Conservation (phyloP, 2,797 vertebrate species). For the Cryptoprocta ferox region DNA sequence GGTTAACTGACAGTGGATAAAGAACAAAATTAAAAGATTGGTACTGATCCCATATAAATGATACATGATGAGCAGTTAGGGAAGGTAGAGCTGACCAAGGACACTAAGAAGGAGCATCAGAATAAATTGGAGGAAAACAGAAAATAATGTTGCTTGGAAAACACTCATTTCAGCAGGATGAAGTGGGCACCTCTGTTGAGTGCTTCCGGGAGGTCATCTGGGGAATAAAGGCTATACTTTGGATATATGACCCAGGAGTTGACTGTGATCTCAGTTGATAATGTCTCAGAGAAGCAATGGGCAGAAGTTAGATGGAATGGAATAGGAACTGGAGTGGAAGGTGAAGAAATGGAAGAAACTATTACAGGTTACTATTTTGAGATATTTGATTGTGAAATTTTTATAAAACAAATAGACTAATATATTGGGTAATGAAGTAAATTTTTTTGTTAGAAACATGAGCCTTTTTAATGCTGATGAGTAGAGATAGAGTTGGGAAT, state of each 20-base stretch:
- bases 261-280: background rate
- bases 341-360: background rate
- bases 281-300: background rate
- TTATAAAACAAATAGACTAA: background rate
- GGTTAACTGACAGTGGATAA: background rate
- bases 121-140: background rate
- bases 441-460: background rate
- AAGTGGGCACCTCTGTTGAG: background rate
- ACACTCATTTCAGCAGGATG: background rate
- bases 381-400: background rate
- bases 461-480: background rate
- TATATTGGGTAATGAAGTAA: background rate
- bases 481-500: background rate
- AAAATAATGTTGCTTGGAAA: background rate
- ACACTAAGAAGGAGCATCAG: background rate
- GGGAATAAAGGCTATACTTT: background rate
- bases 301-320: background rate
- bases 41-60: background rate
- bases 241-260: rapidly evolving
- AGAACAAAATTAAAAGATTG: background rate
- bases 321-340: background rate
- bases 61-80: background rate
- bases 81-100: background rate
- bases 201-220: background rate
- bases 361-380: background rate